Conservation (phyloP, 2,797 vertebrate species). For the Anableps anableps region DNA sequence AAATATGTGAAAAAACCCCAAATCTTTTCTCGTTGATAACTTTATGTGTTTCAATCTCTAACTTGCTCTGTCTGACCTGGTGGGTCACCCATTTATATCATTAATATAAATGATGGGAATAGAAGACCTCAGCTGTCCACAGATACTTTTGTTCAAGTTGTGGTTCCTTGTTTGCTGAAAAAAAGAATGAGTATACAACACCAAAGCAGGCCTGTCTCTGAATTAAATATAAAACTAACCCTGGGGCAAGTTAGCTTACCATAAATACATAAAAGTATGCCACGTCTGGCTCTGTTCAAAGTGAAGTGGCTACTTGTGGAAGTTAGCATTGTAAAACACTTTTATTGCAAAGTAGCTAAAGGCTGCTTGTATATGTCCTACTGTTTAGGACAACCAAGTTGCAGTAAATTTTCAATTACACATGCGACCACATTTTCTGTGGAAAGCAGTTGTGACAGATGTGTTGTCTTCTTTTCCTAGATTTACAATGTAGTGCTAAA, state of each 20-base stretch:
- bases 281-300: not conserved
- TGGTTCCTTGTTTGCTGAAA: conserved; percentile 26
- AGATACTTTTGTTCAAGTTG: conserved; percentile 39
- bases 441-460: not conserved
- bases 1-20: conserved; percentile 13
- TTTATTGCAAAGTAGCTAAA: not conserved
- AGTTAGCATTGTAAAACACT: not conserved
- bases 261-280: not conserved
- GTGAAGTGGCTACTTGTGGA: not conserved
- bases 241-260: not conserved
- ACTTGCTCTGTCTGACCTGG: conserved; percentile 31
- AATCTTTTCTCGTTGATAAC: conserved; percentile 14
- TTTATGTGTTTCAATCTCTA: conserved; percentile 51
- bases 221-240: not conserved
- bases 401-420: not conserved
- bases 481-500: not conserved
- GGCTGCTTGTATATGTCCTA: not conserved
- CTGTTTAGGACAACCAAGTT: not conserved
- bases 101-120: conserved; percentile 42
- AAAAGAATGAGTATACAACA: conserved; percentile 36
- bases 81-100: conserved; percentile 23
- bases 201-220: conserved; percentile 4
- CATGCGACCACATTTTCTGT: not conserved
- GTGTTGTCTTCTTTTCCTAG: not conserved
- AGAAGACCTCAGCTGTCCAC: conserved; percentile 31